Base-by-base conservation (phyloP, 92 coral and sea anemone species). In the Porites evermanni region DNA sequence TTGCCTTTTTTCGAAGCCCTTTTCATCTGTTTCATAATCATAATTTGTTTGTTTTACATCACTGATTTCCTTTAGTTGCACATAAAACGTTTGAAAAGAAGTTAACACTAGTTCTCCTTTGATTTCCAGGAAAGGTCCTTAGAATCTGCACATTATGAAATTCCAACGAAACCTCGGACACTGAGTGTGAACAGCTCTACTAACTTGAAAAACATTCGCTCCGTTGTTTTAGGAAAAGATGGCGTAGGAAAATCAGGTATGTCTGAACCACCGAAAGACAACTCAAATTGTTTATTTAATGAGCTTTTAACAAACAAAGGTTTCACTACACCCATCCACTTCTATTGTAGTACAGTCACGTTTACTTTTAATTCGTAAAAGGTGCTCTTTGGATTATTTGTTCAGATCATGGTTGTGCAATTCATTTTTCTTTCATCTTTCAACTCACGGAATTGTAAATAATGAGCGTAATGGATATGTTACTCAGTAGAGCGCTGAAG, bases 181-280 rank as follows among this genome's bases (percentile, higher is more conserved):
- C 12, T 65, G 9, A 47, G 18, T 51, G 79, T 58, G 19, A 73
- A 21, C 80, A 73, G 12, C 73, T 64, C 47, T 2, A 21, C 72
- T 1, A 73, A 65, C 58, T 20, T 89, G 47, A 95, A 82, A 70
- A 84, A 75, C 20, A 82, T 95, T 20, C 91, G 94, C 50, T 95
- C 91, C 12, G 94, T 95, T 23, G 89, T 95, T 10, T 74, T 95
- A 20, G 98, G 98, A 44, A 91, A 93, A 53, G 96, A 92, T 21
- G 98, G 98, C 24, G 98, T 95, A 47, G 98, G 98, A 58, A 95
- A 95, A 54, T 92, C 98, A 84, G 98, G 98, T 95, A 75, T 73
- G 64, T 77, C 24, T 67, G n/a, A 16, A 21, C 24, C 21, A 11
- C 70, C 7, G 5, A 1, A 59, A 8, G 47, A 38, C 69, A 77